Evolutionary conservation across 2,797 vertebrate species (phyloP), one percentile per base, ranked within the genome.

Genomic region (Astyanax mexicanus): DNA sequence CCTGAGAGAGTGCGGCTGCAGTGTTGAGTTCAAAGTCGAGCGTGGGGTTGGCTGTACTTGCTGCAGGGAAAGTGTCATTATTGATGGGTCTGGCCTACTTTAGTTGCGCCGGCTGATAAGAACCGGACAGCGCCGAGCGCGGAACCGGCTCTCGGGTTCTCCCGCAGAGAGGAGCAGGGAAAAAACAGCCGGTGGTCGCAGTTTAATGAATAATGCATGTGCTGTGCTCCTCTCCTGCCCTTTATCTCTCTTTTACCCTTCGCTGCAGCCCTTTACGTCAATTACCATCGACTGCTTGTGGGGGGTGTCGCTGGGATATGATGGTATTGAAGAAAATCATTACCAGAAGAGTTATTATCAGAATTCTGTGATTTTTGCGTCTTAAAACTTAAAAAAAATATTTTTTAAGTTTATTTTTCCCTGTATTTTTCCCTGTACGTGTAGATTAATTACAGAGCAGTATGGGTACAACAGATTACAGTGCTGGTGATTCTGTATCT

Each of bases 21-120:
- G 35, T 55, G 64, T 45, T 54, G 65, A 66, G 80, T 83, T 79
- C 79, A 79, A 79, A 74, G 83, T 72, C 77, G 73, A 74, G 76
- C 77, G 58, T 71, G 68, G 57, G 58, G 37, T 40, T 2, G 11
- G 29, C 19, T 47, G 74, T 69, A 69, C 38, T 77, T 44, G 70
- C 80, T 80, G 54, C 54, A 55, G 75, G 78, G 80, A 61, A 47
- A 65, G 37, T 73, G 62, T 62, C 49, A 80, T 74, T 81, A 83
- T 82, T 75, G 79, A 78, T 80, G 25, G 55, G 55, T 42, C 25
- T 76, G 84, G 44, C 82, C 80, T 77, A 51, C 42, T 77, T 81
- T 70, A 70, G 79, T 76, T 85, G 77, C 70, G 47, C 66, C 71
- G 61, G 73, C 75, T 51, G 57, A 78, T 79, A 73, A 68, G 45